These are phyloP conservation scores for Ligdia adustata DNA, from an alignment of 2,888 invertebrate genomes.

Conservation along the genomic window DNA sequence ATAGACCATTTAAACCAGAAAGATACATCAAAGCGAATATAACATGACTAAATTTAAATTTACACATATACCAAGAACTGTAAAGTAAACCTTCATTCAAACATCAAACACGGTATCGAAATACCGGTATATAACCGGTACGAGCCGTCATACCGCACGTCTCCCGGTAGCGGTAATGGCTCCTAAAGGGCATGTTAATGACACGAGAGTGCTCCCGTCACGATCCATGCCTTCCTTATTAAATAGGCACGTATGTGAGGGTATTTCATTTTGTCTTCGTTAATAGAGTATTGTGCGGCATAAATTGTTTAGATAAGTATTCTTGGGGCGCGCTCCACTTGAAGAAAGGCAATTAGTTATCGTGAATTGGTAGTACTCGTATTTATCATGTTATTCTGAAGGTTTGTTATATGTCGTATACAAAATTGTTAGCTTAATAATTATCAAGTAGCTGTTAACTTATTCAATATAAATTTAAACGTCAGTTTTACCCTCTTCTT, in stretches of 20 bases:
- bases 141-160: constrained; percentile 27
- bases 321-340: constrained; percentile 6
- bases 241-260: constrained; percentile 31
- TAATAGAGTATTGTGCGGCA: constrained; percentile 25
- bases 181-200: constrained; percentile 43
- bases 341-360: constrained; percentile 11
- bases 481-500: too few species aligned
- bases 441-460: too few species aligned
- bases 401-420: too few species aligned
- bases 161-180: constrained; percentile 32
- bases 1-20: too few species aligned
- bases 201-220: constrained; percentile 43
- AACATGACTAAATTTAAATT: too few species aligned
- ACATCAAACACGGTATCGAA: constrained; percentile 2
- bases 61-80: background rate
- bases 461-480: too few species aligned
- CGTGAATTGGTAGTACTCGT: background rate
- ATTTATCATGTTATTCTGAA: too few species aligned
- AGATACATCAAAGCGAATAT: too few species aligned
- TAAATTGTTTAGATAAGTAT: constrained; percentile 22
- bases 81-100: constrained; percentile 9
- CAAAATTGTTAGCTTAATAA: too few species aligned
- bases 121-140: constrained; percentile 17
- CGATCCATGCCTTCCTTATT: constrained; percentile 39
- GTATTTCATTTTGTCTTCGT: constrained; percentile 31